Evolutionary conservation across 2,888 invertebrate genomes (phyloP).

Genomic region (Nephrotoma flavescens): DNA sequence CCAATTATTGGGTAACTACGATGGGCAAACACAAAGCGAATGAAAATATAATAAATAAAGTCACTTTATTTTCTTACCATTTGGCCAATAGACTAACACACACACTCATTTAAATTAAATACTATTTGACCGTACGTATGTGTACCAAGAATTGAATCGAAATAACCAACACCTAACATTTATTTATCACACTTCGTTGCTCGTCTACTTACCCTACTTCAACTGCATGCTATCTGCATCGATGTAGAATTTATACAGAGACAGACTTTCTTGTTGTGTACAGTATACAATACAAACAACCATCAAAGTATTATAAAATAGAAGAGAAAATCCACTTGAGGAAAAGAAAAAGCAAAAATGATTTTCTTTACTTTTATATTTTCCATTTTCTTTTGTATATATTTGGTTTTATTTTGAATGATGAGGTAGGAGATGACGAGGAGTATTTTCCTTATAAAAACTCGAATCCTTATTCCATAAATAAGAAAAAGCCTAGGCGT

Average conservation of each 20-base stretch:
- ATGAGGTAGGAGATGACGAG: not conserved
- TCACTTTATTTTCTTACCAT: not conserved
- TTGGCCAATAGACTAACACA: not conserved
- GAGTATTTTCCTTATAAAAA: not conserved
- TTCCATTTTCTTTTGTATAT: not conserved
- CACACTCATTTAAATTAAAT: not conserved
- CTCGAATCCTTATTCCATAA: not conserved
- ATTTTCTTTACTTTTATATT: not conserved
- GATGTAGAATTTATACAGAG: not conserved
- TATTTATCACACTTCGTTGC: not conserved
- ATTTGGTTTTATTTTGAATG: not conserved
- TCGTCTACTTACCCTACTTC: not conserved
- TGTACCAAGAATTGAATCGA: not conserved
- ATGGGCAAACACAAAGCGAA: not conserved
- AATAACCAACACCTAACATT: not conserved
- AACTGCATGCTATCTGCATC: not conserved
- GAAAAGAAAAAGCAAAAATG: not conserved
- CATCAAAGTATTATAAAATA: not conserved
- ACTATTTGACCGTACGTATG: not conserved
- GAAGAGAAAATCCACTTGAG: not conserved
- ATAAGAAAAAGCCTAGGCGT: not conserved
- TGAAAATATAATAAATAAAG: not conserved
- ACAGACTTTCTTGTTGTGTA: not conserved
- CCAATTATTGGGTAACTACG: not conserved
- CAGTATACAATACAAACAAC: not conserved